A percentile compares a stretch with the other conserved stretches of the same genome.
phyloP scores from a whole-genome alignment of 2,113 vertebrate species.

The Accipiter virgatus region DNA sequence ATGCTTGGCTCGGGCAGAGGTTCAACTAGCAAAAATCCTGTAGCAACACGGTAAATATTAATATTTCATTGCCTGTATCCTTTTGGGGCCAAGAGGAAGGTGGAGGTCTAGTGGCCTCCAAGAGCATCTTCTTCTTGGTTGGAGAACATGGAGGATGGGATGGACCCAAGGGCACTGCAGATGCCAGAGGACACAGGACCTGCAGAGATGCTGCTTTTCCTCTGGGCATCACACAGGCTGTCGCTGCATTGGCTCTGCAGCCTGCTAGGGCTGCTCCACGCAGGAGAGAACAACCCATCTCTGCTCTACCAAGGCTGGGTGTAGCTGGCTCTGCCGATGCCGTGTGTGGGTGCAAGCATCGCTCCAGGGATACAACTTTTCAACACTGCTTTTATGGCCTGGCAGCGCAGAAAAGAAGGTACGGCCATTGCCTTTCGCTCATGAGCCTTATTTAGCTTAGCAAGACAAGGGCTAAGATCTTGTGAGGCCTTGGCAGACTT shows the following conservation, averaged over 20 bases:
- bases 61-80: background rate
- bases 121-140: background rate
- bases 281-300: background rate
- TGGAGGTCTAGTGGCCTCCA: background rate
- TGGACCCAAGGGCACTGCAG: background rate
- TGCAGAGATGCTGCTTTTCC: background rate
- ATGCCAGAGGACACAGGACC: background rate
- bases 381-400: background rate
- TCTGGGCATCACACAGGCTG: background rate
- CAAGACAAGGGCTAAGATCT: background rate
- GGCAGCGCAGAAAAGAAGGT: background rate
- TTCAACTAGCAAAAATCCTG: background rate
- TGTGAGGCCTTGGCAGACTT: background rate
- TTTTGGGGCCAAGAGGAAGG: background rate
- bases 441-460: background rate
- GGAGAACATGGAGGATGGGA: background rate
- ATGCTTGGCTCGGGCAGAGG: background rate
- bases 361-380: background rate
- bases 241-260: background rate
- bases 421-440: background rate
- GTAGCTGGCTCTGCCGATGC: background rate
- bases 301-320: background rate
- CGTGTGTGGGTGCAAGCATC: rapidly evolving
- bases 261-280: background rate
- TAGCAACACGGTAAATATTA: background rate